Conservation (phyloP, 2,797 vertebrate genomes). For the Tiaroga cobitis region DNA sequence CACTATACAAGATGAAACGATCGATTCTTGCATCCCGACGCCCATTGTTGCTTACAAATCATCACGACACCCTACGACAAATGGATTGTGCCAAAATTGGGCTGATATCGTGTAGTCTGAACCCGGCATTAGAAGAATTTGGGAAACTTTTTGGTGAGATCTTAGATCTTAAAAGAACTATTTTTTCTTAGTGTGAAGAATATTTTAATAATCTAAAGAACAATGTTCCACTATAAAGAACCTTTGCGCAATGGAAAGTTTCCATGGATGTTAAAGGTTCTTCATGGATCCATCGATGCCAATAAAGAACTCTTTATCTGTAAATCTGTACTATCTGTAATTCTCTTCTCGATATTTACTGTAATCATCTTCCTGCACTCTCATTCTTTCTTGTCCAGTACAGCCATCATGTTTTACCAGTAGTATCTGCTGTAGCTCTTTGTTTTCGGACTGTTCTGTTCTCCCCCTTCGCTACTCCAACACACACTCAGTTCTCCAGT, state of each 20-base stretch:
- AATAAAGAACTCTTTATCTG: background rate
- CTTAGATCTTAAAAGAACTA: background rate
- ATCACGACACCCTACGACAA: no score
- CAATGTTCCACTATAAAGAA: background rate
- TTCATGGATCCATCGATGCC: background rate
- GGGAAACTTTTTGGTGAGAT: background rate
- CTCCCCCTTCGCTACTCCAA: background rate
- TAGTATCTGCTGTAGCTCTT: background rate
- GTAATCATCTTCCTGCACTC: background rate
- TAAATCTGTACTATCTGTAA: background rate
- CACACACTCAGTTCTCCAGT: background rate
- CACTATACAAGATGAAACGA: no score
- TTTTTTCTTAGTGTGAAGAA: no score
- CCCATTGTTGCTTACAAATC: background rate
- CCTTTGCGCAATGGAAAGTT: background rate
- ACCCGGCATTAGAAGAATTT: background rate
- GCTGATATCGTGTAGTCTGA: background rate
- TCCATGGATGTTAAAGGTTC: background rate
- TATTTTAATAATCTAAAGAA: background rate
- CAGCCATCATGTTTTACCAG: background rate
- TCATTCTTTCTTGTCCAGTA: background rate
- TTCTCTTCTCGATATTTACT: background rate
- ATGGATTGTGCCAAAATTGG: background rate
- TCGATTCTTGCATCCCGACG: no score
- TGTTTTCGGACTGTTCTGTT: background rate